A percentile compares a stretch with the other conserved stretches of the same genome.
Conservation (phyloP, 1,140 invertebrate genomes). For the Anastrepha obliqua region DNA sequence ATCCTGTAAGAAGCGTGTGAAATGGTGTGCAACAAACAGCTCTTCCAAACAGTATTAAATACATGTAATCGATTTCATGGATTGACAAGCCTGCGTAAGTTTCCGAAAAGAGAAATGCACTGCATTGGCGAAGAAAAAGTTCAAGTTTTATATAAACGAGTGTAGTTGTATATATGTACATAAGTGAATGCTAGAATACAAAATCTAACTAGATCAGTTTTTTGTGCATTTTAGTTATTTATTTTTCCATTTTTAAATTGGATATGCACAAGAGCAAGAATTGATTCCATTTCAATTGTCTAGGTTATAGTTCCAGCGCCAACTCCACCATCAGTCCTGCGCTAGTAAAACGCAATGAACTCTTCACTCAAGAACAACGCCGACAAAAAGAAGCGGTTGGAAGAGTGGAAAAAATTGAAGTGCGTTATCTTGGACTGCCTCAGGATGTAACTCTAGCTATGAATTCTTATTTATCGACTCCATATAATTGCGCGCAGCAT, state of each 20-base stretch:
- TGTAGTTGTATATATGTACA: too few species aligned
- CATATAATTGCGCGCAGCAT: slow-evolving; percentile 94
- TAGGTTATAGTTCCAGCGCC: background rate
- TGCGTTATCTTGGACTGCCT: slow-evolving; percentile 84
- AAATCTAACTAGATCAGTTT: too few species aligned
- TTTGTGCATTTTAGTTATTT: too few species aligned
- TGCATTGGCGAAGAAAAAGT: background rate
- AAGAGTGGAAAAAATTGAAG: slow-evolving; percentile 93
- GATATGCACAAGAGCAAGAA: background rate
- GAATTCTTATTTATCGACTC: slow-evolving; percentile 95
- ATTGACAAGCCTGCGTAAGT: slow-evolving; percentile 39
- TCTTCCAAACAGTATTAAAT: slow-evolving; percentile 19
- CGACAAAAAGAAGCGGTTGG: slow-evolving; percentile 83
- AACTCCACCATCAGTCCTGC: background rate
- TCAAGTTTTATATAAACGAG: background rate
- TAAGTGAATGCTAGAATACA: background rate
- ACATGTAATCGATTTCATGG: background rate
- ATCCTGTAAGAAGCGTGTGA: background rate
- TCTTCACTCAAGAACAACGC: slow-evolving; percentile 88
- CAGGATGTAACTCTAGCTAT: slow-evolving; percentile 87
- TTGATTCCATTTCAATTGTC: background rate
- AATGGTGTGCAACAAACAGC: slow-evolving; percentile 14
- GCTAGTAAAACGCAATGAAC: slow-evolving; percentile 77
- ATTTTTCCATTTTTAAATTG: background rate
- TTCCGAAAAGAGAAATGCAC: background rate